These are phyloP conservation scores for Cydia fagiglandana DNA, from an alignment of 1,140 invertebrate species.

Conservation along the genomic window DNA sequence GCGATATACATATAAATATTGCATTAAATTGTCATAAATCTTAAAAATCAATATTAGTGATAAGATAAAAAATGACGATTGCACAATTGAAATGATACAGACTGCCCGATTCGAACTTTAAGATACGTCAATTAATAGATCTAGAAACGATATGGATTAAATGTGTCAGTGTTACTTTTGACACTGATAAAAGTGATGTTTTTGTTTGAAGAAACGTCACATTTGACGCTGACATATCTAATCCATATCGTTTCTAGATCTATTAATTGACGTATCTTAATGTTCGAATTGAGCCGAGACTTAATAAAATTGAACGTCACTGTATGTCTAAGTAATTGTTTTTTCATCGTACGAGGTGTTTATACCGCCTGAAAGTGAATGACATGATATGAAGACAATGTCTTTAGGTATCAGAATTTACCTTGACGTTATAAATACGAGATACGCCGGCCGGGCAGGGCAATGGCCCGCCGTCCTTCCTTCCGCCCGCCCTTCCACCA, in stretches of 20 bases:
- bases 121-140: no score
- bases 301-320: neutral
- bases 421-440: constrained; percentile 28
- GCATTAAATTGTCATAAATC: neutral
- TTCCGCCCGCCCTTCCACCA: constrained; percentile 41
- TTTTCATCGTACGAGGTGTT: neutral
- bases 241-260: no score
- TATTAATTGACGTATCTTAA: no score
- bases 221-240: no score
- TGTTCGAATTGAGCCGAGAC: no score
- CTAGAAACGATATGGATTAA: no score
- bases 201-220: no score
- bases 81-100: neutral
- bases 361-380: constrained; percentile 13
- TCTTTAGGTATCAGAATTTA: constrained; percentile 5
- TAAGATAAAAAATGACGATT: neutral
- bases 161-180: no score
- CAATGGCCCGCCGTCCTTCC: constrained; percentile 66
- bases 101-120: no score
- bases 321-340: neutral
- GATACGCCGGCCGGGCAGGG: constrained; percentile 39
- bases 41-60: neutral
- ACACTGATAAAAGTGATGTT: no score
- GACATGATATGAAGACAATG: constrained; percentile 17
- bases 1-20: neutral